These are phyloP conservation scores for Drosophila orena DNA, from an alignment of 1,140 invertebrate genomes.

Conservation along the genomic window DNA sequence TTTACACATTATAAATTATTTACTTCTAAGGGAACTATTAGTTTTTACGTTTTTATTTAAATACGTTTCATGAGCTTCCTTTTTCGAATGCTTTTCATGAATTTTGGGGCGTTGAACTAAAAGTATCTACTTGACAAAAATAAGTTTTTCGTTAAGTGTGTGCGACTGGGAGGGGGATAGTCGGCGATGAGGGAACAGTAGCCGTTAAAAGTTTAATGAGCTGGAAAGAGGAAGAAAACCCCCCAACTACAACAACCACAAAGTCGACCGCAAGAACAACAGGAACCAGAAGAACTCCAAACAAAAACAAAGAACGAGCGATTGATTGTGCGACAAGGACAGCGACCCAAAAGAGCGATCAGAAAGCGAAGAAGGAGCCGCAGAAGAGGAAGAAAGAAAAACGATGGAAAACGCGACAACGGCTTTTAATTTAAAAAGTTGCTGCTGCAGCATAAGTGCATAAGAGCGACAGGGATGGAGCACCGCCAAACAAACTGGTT, in stretches of 20 bases:
- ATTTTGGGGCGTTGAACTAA: not conserved
- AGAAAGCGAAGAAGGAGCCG: constrained; percentile 10
- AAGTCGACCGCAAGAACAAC: constrained; percentile 26
- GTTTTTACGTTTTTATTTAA: no score
- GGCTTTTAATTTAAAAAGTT: constrained; percentile 76
- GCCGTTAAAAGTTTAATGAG: constrained; percentile 80
- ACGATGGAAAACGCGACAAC: constrained; percentile 47
- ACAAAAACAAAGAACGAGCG: constrained; percentile 67
- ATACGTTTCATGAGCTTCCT: no score
- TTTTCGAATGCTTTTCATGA: no score
- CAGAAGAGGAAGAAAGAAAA: constrained; percentile 46
- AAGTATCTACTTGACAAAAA: not conserved
- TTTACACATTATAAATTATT: no score
- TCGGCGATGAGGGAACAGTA: constrained; percentile 54
- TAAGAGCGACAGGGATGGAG: constrained; percentile 37
- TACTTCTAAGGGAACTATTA: no score
- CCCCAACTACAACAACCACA: constrained; percentile 17
- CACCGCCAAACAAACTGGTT: constrained; percentile 70
- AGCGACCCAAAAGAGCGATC: constrained; percentile 38
- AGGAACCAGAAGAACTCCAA: constrained; percentile 57
- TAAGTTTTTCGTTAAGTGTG: not conserved
- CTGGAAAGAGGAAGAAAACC: constrained; percentile 33
- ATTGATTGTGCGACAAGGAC: constrained; percentile 74
- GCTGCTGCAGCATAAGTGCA: constrained; percentile 50
- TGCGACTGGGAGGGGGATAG: not conserved